Percentiles rank a stretch among this genome's conserved stretches.
Evolutionary conservation across 2,113 vertebrate species (phyloP).

Genomic region (Psilopogon haemacephalus): DNA sequence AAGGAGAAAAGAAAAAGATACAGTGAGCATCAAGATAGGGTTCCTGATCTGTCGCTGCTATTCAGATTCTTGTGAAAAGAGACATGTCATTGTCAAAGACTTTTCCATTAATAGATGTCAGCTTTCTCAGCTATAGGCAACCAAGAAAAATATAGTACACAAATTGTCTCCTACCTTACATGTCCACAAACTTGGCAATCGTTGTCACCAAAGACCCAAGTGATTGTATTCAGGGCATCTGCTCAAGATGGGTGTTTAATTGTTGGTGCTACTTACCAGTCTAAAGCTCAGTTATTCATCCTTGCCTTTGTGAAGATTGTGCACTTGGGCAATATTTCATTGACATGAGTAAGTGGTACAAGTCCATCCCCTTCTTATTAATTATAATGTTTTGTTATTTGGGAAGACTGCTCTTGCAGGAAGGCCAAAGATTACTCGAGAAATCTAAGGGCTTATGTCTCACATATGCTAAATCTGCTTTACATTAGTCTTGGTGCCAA

Average conservation of each 20-base stretch:
- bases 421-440: neutral
- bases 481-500: neutral
- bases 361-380: neutral
- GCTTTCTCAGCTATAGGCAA: neutral
- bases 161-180: neutral
- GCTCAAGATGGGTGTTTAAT: neutral
- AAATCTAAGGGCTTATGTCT: neutral
- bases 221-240: neutral
- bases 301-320: neutral
- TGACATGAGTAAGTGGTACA: neutral
- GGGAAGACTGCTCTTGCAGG: neutral
- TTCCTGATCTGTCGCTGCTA: slow-evolving; percentile 59
- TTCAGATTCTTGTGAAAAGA: neutral
- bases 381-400: neutral
- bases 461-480: neutral
- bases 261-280: neutral
- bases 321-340: neutral
- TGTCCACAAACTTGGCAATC: neutral
- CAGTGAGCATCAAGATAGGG: slow-evolving; percentile 30
- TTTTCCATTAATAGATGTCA: slow-evolving; percentile 53
- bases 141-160: neutral
- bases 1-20: slow-evolving; percentile 50
- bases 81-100: slow-evolving; percentile 14
- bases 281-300: neutral
- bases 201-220: neutral